phyloP scores from a whole-genome alignment of 2,113 vertebrate genomes.

The Leptobrachium ailaonicum region DNA sequence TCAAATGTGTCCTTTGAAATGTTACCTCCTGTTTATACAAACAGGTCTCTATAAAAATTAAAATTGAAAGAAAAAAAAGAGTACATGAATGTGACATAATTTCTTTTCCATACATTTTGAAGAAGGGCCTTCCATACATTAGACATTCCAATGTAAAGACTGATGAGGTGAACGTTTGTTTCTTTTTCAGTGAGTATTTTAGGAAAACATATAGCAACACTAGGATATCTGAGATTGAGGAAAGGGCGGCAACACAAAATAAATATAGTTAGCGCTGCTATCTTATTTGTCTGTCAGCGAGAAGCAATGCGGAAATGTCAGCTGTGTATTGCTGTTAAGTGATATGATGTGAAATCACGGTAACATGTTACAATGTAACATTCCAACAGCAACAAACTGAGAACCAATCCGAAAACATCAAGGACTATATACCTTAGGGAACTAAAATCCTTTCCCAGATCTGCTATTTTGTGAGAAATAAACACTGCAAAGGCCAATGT shows the following conservation, averaged over 20 bases:
- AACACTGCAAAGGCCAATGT: conserved; percentile 5
- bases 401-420: conserved; percentile 4
- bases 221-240: neutral
- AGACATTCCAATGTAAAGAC: neutral
- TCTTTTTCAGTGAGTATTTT: neutral
- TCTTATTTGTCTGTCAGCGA: conserved; percentile 22
- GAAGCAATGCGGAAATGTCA: neutral
- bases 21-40: too few species aligned
- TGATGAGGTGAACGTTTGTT: neutral
- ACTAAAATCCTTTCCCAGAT: conserved; percentile 25
- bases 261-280: conserved; percentile 22
- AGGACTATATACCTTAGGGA: neutral
- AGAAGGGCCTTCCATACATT: too few species aligned
- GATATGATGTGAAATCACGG: conserved; percentile 13
- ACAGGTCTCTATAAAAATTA: too few species aligned
- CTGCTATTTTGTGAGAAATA: neutral
- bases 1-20: too few species aligned
- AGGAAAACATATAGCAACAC: neutral
- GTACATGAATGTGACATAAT: too few species aligned
- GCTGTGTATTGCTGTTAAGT: conserved; percentile 13
- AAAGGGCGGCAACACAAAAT: conserved; percentile 12
- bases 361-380: conserved; percentile 20
- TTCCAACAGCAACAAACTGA: conserved; percentile 40
- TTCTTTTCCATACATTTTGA: too few species aligned
- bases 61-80: too few species aligned